A percentile compares a stretch with the other conserved stretches of the same genome.
These are phyloP conservation scores for Pterobdella sp. DNA, from an alignment of 2,888 invertebrate genomes.

Conservation along the genomic window DNA sequence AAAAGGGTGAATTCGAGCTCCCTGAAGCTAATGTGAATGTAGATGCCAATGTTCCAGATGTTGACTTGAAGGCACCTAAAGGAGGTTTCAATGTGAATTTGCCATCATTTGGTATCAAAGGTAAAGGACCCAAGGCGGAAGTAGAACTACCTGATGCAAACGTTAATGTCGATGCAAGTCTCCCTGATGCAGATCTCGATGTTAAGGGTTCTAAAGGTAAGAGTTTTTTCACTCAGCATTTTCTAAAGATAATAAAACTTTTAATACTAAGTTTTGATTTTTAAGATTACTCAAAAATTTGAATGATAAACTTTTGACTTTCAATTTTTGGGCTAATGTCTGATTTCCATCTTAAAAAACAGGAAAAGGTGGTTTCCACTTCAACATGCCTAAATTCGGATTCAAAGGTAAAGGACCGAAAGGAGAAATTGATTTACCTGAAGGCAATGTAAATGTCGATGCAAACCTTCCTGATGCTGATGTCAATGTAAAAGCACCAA, in stretches of 20 bases:
- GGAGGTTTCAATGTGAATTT: slow-evolving; percentile 13
- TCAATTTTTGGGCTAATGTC: neutral
- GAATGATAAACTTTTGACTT: neutral
- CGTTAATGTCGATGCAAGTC: slow-evolving; percentile 12
- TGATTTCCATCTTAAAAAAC: neutral
- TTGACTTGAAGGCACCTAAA: slow-evolving; percentile 20
- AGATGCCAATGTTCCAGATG: slow-evolving; percentile 21
- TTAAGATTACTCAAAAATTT: neutral
- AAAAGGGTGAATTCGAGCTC: slow-evolving; percentile 9
- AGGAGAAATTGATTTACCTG: slow-evolving; percentile 19
- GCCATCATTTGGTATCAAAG: slow-evolving; percentile 18
- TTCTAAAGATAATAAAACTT: neutral
- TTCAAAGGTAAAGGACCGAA: slow-evolving; percentile 27
- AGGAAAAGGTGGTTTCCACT: slow-evolving; percentile 27
- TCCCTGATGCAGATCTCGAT: slow-evolving; percentile 13
- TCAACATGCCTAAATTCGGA: slow-evolving; percentile 23
- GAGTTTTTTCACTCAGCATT: neutral
- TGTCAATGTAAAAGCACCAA: slow-evolving; percentile 22
- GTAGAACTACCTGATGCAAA: slow-evolving; percentile 9
- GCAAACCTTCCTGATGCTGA: slow-evolving; percentile 16
- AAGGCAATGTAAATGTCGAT: neutral
- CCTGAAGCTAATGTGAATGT: slow-evolving; percentile 12
- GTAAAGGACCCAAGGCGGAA: slow-evolving; percentile 16
- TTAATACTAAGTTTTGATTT: neutral
- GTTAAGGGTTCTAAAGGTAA: slow-evolving; percentile 3